Evolutionary conservation across 2,113 vertebrate species (phyloP).

Genomic region (Tetrao urogallus): DNA sequence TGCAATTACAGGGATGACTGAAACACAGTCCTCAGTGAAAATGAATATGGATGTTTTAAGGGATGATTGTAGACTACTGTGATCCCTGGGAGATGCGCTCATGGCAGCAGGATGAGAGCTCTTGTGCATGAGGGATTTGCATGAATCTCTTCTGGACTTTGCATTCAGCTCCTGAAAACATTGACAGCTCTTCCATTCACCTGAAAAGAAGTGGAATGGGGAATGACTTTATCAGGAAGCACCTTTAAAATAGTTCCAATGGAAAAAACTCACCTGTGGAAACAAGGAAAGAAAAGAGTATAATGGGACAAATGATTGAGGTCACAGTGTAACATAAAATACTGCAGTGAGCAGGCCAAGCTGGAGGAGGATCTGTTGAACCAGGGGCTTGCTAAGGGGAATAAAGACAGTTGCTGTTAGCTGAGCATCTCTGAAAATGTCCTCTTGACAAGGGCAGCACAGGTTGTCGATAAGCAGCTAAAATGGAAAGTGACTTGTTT

Average conservation of each 20-base stretch:
- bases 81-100: not conserved
- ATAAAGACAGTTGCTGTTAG: not conserved
- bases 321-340: not conserved
- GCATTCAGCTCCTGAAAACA: not conserved
- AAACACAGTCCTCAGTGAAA: not conserved
- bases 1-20: not conserved
- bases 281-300: not conserved
- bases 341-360: not conserved
- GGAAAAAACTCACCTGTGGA: not conserved
- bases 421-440: not conserved
- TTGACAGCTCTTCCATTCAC: not conserved
- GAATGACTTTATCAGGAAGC: not conserved
- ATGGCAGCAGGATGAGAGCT: not conserved
- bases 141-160: fast-evolving
- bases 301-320: not conserved
- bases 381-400: not conserved
- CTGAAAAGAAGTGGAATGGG: not conserved
- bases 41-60: not conserved
- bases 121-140: fast-evolving
- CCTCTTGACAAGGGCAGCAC: not conserved
- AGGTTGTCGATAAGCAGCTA: not conserved
- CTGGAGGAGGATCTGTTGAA: not conserved
- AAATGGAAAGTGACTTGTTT: not conserved
- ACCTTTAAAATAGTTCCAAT: not conserved
- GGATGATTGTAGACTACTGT: fast-evolving